Percentiles rank a stretch among this genome's conserved stretches.
These are phyloP conservation scores for Maconellicoccus hirsutus DNA, from an alignment of 1,140 invertebrate genomes.

Conservation along the genomic window DNA sequence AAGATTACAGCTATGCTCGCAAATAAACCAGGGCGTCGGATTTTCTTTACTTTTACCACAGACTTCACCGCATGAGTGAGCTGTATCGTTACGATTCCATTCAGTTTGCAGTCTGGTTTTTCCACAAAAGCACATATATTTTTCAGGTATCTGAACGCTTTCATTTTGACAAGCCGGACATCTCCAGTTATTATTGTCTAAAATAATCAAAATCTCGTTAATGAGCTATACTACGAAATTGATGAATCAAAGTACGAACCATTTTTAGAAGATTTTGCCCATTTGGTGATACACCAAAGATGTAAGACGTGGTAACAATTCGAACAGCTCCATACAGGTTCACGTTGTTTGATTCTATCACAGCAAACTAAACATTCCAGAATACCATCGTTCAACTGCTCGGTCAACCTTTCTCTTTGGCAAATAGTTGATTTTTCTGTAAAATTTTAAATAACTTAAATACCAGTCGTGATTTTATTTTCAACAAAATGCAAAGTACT, in stretches of 20 bases:
- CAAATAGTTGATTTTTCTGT: background rate
- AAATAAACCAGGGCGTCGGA: conserved; percentile 35
- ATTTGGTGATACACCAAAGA: conserved; percentile 77
- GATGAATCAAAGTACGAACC: conserved; percentile 39
- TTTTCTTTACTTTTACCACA: conserved; percentile 52
- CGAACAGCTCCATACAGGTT: conserved; percentile 77
- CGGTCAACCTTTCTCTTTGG: conserved; percentile 65
- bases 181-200: conserved; percentile 52
- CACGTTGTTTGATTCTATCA: conserved; percentile 61
- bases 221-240: background rate
- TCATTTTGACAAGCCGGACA: conserved; percentile 84
- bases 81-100: conserved; percentile 52
- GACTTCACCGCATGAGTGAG: conserved; percentile 80
- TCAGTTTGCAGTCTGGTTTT: conserved; percentile 38
- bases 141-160: conserved; percentile 48
- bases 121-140: conserved; percentile 76
- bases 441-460: no score
- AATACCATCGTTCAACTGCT: conserved; percentile 60
- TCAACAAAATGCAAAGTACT: no score
- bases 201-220: background rate
- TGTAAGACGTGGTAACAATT: conserved; percentile 88
- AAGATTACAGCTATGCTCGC: conserved; percentile 71
- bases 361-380: conserved; percentile 91
- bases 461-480: no score
- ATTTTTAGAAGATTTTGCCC: conserved; percentile 70